Evolutionary conservation across 2,888 invertebrate genomes (phyloP), one percentile per base, ranked within the genome.

Genomic region (Acrocyrtus sp.): DNA sequence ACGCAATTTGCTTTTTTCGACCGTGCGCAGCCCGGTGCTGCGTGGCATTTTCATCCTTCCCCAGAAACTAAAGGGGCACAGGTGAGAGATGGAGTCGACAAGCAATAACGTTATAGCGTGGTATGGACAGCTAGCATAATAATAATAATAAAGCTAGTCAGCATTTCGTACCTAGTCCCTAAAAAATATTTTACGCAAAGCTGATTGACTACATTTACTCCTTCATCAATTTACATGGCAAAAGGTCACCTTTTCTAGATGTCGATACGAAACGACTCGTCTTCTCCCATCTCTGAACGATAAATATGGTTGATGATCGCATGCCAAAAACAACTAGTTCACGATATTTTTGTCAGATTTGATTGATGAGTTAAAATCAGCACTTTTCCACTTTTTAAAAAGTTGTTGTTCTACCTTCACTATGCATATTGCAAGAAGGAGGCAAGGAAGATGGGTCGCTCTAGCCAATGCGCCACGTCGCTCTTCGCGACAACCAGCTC

Each of bases 321-420:
- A 70, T 60, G 60, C 62, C 62, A 62, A 60, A 68, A 15, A 62
- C 65, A 72, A 72, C 65, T 53, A 70, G 70, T 63, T 70, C 50
- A 21, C 48, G 41, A 45, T 70, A 69, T 72, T 72, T 72, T 72
- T 65, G 72, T 65, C 53, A 58, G 51, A 29, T 69, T 58, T 72
- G 72, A 72, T 72, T 72, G 72, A 72, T 72, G 58, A 58, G 56
- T 65, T 58, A 54, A 57, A 72, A 65, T 72, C 70, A 72, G 58
- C 72, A 63, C 58, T 65, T 72, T 60, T 72, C 51, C 41, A 45
- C 60, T 56, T 61, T 61, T 61, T 27, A 53, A 61, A 51, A 61
- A 54, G 48, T 50, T 51, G 26, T 26, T 53, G 17, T 22, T 4
- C 41, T 53, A 22, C 50, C 24, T 12, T 8, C 26, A 6, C 6